Percentiles rank a stretch among this genome's conserved stretches.
Evolutionary conservation across 2,888 invertebrate genomes (phyloP).

Genomic region (Ditula angustiorana): DNA sequence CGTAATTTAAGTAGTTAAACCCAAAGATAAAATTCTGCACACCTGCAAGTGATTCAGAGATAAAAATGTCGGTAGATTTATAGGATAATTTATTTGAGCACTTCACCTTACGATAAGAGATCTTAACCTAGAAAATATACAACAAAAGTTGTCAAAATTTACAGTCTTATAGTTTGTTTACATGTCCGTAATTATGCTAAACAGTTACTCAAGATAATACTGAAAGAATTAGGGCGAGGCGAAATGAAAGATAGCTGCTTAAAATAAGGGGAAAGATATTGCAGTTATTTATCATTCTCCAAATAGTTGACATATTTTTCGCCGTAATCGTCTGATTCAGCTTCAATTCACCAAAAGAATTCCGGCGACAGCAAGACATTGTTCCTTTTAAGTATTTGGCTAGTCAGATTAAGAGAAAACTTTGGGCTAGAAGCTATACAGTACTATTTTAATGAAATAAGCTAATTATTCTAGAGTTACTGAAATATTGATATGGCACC

Average conservation of each 20-base stretch:
- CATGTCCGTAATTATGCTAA: conserved; percentile 23
- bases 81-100: conserved; percentile 41
- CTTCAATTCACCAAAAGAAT: background rate
- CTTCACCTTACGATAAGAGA: conserved; percentile 28
- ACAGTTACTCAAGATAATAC: conserved; percentile 35
- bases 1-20: background rate
- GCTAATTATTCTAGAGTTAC: too few relatives aligned
- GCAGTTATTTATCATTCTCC: background rate
- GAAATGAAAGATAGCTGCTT: conserved; percentile 20
- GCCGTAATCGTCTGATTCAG: background rate
- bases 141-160: conserved; percentile 33
- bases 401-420: background rate
- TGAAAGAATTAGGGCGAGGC: conserved; percentile 31
- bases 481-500: conserved; percentile 1
- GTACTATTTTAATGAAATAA: background rate
- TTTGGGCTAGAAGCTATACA: background rate
- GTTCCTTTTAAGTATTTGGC: background rate
- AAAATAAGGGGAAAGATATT: background rate
- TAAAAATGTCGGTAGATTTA: conserved; percentile 21
- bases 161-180: conserved; percentile 37
- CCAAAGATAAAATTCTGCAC: background rate
- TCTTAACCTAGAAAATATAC: conserved; percentile 34
- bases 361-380: background rate
- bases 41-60: conserved; percentile 18
- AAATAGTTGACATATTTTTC: background rate